These are phyloP conservation scores for Halictus ligatus DNA, from an alignment of 2,888 invertebrate species.

Conservation along the genomic window DNA sequence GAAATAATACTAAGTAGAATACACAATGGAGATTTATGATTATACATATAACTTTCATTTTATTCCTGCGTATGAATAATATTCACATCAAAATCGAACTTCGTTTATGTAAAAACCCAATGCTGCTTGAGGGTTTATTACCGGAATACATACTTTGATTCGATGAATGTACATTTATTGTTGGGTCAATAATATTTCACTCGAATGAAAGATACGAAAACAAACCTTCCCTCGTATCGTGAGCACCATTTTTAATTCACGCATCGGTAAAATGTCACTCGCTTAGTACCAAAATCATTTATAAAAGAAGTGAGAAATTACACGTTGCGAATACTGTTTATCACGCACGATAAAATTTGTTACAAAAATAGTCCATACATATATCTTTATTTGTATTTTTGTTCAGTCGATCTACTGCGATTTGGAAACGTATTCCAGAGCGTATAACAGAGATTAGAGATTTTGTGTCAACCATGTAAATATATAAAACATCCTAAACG, in stretches of 20 bases:
- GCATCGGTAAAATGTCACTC: slow-evolving; percentile 41
- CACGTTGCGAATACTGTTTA: slow-evolving; percentile 45
- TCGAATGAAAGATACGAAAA: slow-evolving; percentile 37
- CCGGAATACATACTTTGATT: slow-evolving; percentile 27
- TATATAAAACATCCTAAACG: slow-evolving; percentile 23
- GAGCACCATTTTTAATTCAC: slow-evolving; percentile 55
- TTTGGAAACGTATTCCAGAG: slow-evolving; percentile 23
- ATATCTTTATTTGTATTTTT: slow-evolving; percentile 11
- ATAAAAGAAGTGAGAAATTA: slow-evolving; percentile 52
- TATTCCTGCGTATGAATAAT: slow-evolving; percentile 36
- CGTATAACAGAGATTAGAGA: slow-evolving; percentile 17
- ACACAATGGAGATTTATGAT: not conserved
- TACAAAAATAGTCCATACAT: slow-evolving; percentile 57
- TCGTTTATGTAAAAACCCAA: slow-evolving; percentile 46
- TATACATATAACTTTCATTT: slow-evolving; percentile 21
- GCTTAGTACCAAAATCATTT: slow-evolving; percentile 54
- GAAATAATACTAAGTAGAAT: not conserved
- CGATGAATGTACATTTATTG: slow-evolving; percentile 15
- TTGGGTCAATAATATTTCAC: not conserved
- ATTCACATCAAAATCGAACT: slow-evolving; percentile 38
- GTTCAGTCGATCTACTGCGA: slow-evolving; percentile 29
- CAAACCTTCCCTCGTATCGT: slow-evolving; percentile 7
- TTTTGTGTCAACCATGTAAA: slow-evolving; percentile 16
- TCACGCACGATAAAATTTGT: slow-evolving; percentile 46
- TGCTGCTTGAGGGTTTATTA: slow-evolving; percentile 22